phyloP scores from a whole-genome alignment of 2,797 vertebrate species.

The Darevskia nairensis region DNA sequence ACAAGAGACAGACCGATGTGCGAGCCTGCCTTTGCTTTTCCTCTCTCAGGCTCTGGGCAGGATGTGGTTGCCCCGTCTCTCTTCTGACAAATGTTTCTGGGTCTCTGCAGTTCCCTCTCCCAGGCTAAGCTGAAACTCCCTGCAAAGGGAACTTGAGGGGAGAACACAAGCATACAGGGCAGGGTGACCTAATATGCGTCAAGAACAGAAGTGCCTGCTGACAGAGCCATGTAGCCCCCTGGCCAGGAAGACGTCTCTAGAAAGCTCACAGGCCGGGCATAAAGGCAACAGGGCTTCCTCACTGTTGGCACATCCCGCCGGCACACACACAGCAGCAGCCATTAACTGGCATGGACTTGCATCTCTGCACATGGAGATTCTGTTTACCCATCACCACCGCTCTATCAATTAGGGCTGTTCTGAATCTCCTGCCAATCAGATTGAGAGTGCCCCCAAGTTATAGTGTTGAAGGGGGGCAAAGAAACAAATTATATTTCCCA shows the following conservation, averaged over 20 bases:
- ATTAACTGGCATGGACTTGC: too few relatives aligned
- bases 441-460: not conserved
- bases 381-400: not conserved
- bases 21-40: not conserved
- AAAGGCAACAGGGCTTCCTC: not conserved
- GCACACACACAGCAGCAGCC: too few relatives aligned
- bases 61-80: slow-evolving; percentile 30
- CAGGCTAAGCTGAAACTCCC: not conserved
- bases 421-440: not conserved
- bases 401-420: not conserved
- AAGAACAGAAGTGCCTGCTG: not conserved
- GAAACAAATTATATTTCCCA: not conserved
- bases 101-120: slow-evolving; percentile 7
- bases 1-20: not conserved
- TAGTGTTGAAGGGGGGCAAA: too few relatives aligned
- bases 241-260: not conserved
- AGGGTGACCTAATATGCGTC: not conserved
- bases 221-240: too few relatives aligned
- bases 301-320: not conserved
- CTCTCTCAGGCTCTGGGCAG: slow-evolving; percentile 24
- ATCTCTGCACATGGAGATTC: not conserved
- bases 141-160: not conserved
- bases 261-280: not conserved
- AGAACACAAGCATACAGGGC: too few relatives aligned
- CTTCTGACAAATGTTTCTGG: slow-evolving; percentile 5